A percentile compares a stretch with the other conserved stretches of the same genome.
Conservation (phyloP, 2,797 vertebrate species). For the Pempheris klunzingeri region DNA sequence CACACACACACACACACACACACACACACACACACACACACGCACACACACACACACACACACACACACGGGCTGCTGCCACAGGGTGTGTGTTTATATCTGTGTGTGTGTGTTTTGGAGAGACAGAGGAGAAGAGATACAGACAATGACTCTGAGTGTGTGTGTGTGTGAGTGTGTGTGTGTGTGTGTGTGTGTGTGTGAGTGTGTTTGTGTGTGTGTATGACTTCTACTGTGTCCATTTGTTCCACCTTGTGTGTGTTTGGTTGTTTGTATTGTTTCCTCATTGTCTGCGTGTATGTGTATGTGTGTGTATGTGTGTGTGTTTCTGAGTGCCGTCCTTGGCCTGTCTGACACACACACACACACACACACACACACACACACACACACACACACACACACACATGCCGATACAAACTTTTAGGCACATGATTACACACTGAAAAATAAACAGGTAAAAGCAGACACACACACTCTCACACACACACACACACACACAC, state of each 20-base stretch:
- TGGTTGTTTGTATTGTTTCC: slow-evolving; percentile 35
- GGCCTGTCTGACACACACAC: slow-evolving; percentile 41
- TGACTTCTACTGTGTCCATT: slow-evolving; percentile 45
- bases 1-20: slow-evolving; percentile 48
- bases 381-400: slow-evolving; percentile 18
- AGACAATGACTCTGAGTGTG: slow-evolving; percentile 38
- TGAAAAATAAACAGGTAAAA: slow-evolving; percentile 13
- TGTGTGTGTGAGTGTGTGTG: slow-evolving; percentile 38
- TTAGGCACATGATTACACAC: slow-evolving; percentile 12
- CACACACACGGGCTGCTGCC: slow-evolving; percentile 20
- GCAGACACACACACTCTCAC: slow-evolving; percentile 6
- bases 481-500: slow-evolving; percentile 30
- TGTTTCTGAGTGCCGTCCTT: slow-evolving; percentile 63
- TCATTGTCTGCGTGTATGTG: slow-evolving; percentile 16
- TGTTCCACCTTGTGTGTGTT: slow-evolving; percentile 22
- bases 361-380: slow-evolving; percentile 16
- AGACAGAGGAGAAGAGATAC: slow-evolving; percentile 33
- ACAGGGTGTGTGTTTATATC: slow-evolving; percentile 43
- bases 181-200: slow-evolving; percentile 28
- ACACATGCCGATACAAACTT: slow-evolving; percentile 8
- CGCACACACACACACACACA: slow-evolving; percentile 23
- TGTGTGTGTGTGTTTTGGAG: slow-evolving; percentile 17
- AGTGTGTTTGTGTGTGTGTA: slow-evolving; percentile 22
- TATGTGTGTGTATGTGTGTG: slow-evolving; percentile 11
- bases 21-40: slow-evolving; percentile 22